phyloP scores from a whole-genome alignment of 2,888 invertebrate species.

The Drosophila diplacantha region DNA sequence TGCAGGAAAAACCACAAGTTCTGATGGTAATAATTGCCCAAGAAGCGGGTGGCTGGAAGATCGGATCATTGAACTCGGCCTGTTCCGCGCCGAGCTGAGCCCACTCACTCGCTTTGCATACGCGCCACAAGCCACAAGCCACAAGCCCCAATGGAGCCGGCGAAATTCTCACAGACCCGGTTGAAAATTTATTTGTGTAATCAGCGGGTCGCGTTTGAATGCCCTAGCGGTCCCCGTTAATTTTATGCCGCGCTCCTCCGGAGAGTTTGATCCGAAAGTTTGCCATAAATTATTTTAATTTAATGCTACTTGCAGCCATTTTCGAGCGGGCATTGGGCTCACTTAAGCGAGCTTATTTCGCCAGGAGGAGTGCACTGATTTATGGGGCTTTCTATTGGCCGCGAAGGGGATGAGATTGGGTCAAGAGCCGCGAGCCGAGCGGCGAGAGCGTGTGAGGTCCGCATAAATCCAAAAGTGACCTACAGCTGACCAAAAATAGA shows the following conservation, averaged over 20 bases:
- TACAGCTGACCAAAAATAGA: conserved; percentile 37
- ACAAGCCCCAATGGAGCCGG: conserved; percentile 20
- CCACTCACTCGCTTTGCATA: conserved; percentile 59
- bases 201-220: conserved; percentile 37
- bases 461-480: conserved; percentile 33
- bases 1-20: conserved; percentile 17
- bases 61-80: conserved; percentile 62
- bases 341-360: conserved; percentile 29
- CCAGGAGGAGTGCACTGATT: conserved; percentile 34
- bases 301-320: conserved; percentile 39
- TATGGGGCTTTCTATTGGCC: conserved; percentile 41
- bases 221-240: conserved; percentile 28
- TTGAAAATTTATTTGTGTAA: conserved; percentile 55
- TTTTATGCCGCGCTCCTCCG: conserved; percentile 50
- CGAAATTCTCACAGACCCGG: conserved; percentile 56
- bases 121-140: conserved; percentile 31
- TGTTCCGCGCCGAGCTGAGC: conserved; percentile 18
- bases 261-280: conserved; percentile 37
- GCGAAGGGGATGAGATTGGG: conserved; percentile 20
- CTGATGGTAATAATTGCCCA: conserved; percentile 27
- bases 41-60: conserved; percentile 47
- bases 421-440: conserved; percentile 29
- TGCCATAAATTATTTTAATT: conserved; percentile 46
- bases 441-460: not conserved
- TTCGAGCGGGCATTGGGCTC: conserved; percentile 26